These are phyloP conservation scores for Dendrolimus houi DNA, from an alignment of 2,888 invertebrate species.

Conservation along the genomic window DNA sequence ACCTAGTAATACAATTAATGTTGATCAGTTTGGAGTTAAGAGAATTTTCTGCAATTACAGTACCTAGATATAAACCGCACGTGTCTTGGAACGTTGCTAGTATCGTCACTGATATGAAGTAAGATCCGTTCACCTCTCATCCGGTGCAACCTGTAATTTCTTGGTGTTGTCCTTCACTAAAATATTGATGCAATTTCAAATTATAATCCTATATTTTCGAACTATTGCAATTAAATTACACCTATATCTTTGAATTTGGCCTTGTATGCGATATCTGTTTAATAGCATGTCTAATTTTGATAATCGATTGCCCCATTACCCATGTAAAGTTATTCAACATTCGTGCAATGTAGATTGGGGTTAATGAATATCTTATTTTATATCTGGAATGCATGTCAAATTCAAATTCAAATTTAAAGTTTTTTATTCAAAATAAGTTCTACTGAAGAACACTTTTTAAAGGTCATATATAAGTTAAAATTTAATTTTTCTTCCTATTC, in stretches of 20 bases:
- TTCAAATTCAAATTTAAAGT: too few species aligned
- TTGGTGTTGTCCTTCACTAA: slow-evolving; percentile 41
- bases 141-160: slow-evolving; percentile 43
- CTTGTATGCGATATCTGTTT: neutral
- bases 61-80: neutral
- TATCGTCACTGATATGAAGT: slow-evolving; percentile 3
- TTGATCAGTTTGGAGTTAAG: too few species aligned
- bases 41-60: neutral
- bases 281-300: neutral
- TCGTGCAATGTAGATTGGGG: neutral
- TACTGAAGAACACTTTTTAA: too few species aligned
- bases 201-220: slow-evolving; percentile 23
- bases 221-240: slow-evolving; percentile 27
- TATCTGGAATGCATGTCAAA: neutral
- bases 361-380: neutral
- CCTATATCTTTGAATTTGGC: slow-evolving; percentile 2
- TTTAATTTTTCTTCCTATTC: too few species aligned
- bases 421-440: too few species aligned
- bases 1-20: too few species aligned
- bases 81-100: neutral
- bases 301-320: neutral
- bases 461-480: too few species aligned
- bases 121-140: slow-evolving; percentile 33
- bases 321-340: neutral
- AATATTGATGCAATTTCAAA: slow-evolving; percentile 25